Percentiles rank a stretch among this genome's conserved stretches.
Conservation (phyloP, 2,797 vertebrate species). For the Phalanger gymnotis region DNA sequence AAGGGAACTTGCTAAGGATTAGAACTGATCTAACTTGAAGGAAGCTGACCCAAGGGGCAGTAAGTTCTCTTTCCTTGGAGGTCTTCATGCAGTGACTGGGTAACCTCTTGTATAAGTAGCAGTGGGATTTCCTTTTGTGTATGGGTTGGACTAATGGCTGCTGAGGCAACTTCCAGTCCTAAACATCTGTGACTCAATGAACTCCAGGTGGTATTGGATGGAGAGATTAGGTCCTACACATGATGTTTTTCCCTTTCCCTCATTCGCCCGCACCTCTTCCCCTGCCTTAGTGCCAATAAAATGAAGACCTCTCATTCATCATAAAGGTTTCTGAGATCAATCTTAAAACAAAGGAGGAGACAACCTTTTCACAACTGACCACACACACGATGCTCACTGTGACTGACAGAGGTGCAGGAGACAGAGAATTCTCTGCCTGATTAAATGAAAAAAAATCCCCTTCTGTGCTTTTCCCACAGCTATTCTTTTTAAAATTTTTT, state of each 20-base stretch:
- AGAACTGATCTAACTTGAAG: background rate
- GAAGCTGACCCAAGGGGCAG: background rate
- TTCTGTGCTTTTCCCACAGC: no score
- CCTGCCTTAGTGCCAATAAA: background rate
- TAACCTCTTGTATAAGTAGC: background rate
- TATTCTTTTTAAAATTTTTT: background rate
- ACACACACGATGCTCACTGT: no score
- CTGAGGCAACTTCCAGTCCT: background rate
- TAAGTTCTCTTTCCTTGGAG: background rate
- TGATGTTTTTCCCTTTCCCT: background rate
- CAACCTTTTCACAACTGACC: no score
- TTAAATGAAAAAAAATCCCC: no score
- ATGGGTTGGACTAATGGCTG: background rate
- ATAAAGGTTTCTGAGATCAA: background rate
- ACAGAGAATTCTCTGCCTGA: no score
- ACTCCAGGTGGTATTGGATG: background rate
- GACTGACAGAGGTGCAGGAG: no score
- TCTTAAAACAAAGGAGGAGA: no score
- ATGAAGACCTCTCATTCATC: background rate
- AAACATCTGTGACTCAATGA: background rate
- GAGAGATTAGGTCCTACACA: background rate
- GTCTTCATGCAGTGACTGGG: background rate
- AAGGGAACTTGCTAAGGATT: background rate
- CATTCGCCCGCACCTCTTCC: background rate
- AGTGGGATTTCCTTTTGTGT: background rate